These are phyloP conservation scores for Macrotis lagotis DNA, from an alignment of 2,113 vertebrate genomes.

Conservation along the genomic window DNA sequence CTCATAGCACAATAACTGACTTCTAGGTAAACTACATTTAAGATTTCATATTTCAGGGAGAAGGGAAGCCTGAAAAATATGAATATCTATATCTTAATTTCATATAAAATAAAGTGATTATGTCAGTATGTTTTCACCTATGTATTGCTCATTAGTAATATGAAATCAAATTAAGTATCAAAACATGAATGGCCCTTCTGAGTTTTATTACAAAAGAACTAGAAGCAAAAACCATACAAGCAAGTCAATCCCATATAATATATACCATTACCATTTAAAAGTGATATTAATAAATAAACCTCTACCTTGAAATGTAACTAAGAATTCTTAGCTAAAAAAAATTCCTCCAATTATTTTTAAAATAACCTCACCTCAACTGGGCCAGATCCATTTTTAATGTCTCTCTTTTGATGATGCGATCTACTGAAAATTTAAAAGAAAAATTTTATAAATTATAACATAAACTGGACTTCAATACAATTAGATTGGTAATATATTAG, in stretches of 20 bases:
- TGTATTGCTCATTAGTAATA: slow-evolving; percentile 17
- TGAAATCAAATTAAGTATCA: slow-evolving; percentile 9
- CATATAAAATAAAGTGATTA: slow-evolving; percentile 26
- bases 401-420: slow-evolving; percentile 14
- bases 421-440: slow-evolving; percentile 41
- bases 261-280: neutral
- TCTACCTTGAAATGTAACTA: neutral
- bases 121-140: slow-evolving; percentile 17
- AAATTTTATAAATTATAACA: slow-evolving; percentile 61
- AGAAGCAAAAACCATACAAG: neutral
- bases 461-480: slow-evolving; percentile 29
- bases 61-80: slow-evolving; percentile 28
- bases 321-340: slow-evolving; percentile 1
- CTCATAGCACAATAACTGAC: too few relatives aligned
- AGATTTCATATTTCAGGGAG: slow-evolving; percentile 29
- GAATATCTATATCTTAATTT: slow-evolving; percentile 17
- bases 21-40: neutral
- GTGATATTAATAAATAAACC: neutral
- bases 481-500: neutral
- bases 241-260: neutral
- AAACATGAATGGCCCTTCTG: neutral
- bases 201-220: neutral
- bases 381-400: slow-evolving; percentile 25
- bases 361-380: slow-evolving; percentile 58
- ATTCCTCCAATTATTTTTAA: neutral